Conservation (phyloP, 2,113 vertebrate species). For the Psilopogon haemacephalus region DNA sequence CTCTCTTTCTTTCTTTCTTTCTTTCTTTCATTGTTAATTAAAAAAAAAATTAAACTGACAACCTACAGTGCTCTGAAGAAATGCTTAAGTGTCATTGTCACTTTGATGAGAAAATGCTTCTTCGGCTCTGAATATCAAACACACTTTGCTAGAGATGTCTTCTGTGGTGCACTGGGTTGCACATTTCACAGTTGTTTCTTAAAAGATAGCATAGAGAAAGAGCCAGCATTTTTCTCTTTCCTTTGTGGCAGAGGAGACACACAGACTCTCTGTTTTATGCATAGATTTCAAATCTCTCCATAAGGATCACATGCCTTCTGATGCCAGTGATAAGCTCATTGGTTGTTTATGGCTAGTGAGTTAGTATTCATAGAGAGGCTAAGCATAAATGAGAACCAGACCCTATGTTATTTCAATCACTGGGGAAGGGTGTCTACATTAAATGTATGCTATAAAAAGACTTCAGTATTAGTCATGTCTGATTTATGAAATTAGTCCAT, state of each 20-base stretch:
- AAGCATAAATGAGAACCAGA: slow-evolving; percentile 48
- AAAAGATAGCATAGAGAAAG: background rate
- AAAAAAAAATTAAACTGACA: background rate
- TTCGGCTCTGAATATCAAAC: background rate
- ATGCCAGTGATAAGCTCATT: slow-evolving; percentile 2
- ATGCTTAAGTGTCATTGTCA: background rate
- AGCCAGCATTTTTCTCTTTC: background rate
- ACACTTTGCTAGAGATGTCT: background rate
- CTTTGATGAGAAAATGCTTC: background rate
- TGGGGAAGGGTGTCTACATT: background rate
- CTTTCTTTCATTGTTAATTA: no score
- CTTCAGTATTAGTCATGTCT: slow-evolving; percentile 4
- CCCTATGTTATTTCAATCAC: background rate
- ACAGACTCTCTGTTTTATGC: background rate
- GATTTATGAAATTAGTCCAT: background rate
- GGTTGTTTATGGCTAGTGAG: slow-evolving; percentile 14
- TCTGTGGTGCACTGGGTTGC: background rate
- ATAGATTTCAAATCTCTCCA: slow-evolving; percentile 1
- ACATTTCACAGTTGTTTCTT: background rate
- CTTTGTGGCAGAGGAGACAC: background rate
- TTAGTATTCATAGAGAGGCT: slow-evolving; percentile 13
- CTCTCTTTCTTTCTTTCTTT: background rate
- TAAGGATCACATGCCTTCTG: background rate
- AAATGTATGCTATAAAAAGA: slow-evolving; percentile 33
- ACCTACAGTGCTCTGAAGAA: background rate